These are phyloP conservation scores for Cyprinodon variegatus DNA, from an alignment of 2,113 vertebrate genomes.

Conservation along the genomic window DNA sequence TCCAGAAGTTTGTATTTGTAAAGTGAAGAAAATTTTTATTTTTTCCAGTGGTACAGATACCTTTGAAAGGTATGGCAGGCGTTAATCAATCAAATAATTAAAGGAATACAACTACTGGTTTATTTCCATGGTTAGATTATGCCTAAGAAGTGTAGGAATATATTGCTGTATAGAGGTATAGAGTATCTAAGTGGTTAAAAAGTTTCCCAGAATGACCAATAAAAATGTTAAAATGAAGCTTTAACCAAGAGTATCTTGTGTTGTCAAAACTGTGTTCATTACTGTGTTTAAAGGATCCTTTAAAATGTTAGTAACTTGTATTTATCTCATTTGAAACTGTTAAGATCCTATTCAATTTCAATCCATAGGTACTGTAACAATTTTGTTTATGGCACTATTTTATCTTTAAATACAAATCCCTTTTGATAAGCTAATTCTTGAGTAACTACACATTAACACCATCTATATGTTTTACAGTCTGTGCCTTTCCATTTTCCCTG, in stretches of 20 bases:
- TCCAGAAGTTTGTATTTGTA: too few relatives aligned
- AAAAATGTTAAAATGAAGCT: neutral
- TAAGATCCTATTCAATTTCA: neutral
- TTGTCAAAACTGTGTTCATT: neutral
- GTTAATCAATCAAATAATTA: too few relatives aligned
- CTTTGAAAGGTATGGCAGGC: too few relatives aligned
- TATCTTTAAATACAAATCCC: slow-evolving; percentile 15
- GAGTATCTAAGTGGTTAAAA: neutral
- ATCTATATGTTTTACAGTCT: slow-evolving; percentile 17
- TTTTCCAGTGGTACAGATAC: too few relatives aligned
- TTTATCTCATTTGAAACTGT: neutral
- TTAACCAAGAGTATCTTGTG: neutral
- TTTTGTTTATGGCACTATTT: slow-evolving; percentile 6
- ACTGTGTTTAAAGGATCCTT: neutral
- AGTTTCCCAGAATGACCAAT: neutral
- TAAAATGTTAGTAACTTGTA: slow-evolving; percentile 4
- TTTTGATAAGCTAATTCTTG: slow-evolving; percentile 6
- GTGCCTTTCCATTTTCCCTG: slow-evolving; percentile 19
- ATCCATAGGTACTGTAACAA: neutral
- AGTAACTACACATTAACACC: neutral
- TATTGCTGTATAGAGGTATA: neutral
- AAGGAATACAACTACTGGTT: too few relatives aligned
- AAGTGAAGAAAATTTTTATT: too few relatives aligned
- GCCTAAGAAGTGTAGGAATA: too few relatives aligned
- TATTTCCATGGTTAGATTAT: too few relatives aligned